Conservation (phyloP, 2,888 invertebrate genomes). For the Tipula helvola region DNA sequence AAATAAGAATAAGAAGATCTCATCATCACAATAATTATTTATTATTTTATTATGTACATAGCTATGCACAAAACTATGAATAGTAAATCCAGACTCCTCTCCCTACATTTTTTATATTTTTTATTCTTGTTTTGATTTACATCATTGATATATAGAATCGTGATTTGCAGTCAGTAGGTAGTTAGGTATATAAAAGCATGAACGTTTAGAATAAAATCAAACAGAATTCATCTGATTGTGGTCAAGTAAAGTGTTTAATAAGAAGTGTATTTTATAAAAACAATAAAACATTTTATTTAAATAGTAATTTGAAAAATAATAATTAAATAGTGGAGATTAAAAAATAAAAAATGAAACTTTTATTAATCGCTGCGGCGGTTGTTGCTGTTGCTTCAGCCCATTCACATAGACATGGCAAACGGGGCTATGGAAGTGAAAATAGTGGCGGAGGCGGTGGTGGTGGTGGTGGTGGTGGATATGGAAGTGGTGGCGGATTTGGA, state of each 20-base stretch:
- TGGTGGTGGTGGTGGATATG: neutral
- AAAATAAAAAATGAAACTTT: neutral
- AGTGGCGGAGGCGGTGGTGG: neutral
- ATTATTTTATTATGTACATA: neutral
- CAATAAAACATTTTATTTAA: neutral
- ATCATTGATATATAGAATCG: neutral
- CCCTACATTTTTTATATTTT: neutral
- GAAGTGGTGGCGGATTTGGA: neutral
- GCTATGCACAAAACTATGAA: neutral
- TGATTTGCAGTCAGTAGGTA: neutral
- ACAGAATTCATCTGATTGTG: neutral
- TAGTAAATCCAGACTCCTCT: neutral
- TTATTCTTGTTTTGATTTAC: neutral
- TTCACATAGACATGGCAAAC: neutral
- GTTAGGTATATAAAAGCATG: neutral
- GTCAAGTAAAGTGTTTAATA: neutral
- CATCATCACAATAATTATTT: neutral
- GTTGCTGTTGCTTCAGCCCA: neutral
- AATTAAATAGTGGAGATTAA: neutral
- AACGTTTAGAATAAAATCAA: neutral
- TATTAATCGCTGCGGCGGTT: neutral
- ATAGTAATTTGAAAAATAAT: neutral
- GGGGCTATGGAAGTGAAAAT: neutral
- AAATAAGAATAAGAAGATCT: neutral
- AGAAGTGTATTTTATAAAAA: neutral